These are phyloP conservation scores for Priocnemis perturbator DNA, from an alignment of 2,888 invertebrate species.

Conservation along the genomic window DNA sequence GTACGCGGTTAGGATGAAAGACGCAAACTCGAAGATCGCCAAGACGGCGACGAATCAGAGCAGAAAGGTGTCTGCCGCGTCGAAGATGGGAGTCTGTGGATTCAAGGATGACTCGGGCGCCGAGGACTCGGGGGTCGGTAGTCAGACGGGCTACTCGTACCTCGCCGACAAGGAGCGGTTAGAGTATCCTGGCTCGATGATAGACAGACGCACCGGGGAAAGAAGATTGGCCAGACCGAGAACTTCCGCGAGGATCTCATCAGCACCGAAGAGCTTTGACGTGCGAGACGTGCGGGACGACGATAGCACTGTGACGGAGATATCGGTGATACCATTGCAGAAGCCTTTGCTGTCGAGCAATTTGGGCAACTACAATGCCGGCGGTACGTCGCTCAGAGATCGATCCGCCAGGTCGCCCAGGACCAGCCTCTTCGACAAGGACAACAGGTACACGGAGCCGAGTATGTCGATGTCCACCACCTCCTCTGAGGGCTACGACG, in stretches of 20 bases:
- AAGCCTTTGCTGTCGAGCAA: conserved; percentile 75
- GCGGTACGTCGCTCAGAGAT: conserved; percentile 72
- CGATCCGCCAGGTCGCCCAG: conserved; percentile 76
- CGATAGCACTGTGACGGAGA: conserved; percentile 81
- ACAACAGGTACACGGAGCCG: conserved; percentile 71
- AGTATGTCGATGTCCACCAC: conserved; percentile 73
- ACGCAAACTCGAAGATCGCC: conserved; percentile 82
- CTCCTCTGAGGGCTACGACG: conserved; percentile 75
- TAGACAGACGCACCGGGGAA: conserved; percentile 69
- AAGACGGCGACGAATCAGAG: conserved; percentile 85
- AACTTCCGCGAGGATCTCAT: conserved; percentile 82
- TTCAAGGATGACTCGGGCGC: conserved; percentile 79
- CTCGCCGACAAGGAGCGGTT: conserved; percentile 63
- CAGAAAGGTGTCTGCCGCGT: conserved; percentile 78
- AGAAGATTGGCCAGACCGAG: conserved; percentile 78
- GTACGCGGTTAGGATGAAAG: conserved; percentile 79
- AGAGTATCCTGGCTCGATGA: conserved; percentile 68
- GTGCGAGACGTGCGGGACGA: conserved; percentile 83
- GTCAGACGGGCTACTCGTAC: conserved; percentile 72
- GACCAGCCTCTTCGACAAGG: conserved; percentile 66
- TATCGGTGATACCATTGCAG: conserved; percentile 81
- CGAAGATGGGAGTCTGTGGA: conserved; percentile 76
- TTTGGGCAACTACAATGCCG: conserved; percentile 43
- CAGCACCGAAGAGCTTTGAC: conserved; percentile 82
- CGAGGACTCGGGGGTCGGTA: conserved; percentile 80